Evolutionary conservation across 2,797 vertebrate species (phyloP).

Genomic region (Varecia variegata): DNA sequence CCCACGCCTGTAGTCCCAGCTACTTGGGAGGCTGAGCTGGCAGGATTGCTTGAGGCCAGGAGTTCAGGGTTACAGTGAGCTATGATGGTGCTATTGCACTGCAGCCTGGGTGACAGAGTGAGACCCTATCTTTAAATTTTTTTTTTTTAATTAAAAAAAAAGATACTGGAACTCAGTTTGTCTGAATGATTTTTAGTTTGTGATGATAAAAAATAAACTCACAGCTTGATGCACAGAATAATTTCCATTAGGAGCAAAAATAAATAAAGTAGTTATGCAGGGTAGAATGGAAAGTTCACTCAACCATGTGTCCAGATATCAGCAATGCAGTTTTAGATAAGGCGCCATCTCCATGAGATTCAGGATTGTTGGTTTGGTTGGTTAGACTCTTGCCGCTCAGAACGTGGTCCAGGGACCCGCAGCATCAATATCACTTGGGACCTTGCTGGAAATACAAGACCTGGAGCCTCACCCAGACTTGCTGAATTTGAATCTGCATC

Average conservation of each 20-base stretch:
- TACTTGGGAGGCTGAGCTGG: no score
- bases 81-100: no score
- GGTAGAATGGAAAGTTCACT: not conserved
- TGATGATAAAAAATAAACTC: not conserved
- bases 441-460: not conserved
- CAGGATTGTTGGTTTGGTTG: accelerated
- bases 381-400: no score
- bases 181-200: not conserved
- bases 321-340: accelerated
- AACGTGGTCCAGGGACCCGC: accelerated
- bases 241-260: not conserved
- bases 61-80: no score
- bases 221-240: not conserved
- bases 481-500: accelerated
- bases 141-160: not conserved
- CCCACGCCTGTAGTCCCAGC: no score
- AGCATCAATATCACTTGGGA: no score
- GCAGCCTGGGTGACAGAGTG: no score
- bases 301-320: accelerated
- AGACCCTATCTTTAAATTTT: no score
- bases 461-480: not conserved
- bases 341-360: accelerated
- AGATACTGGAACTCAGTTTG: not conserved
- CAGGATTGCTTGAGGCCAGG: no score
- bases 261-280: not conserved